Percentiles rank a stretch among this genome's conserved stretches.
These are phyloP conservation scores for Tetrapedia diversipes DNA, from an alignment of 2,888 invertebrate species.

Conservation along the genomic window DNA sequence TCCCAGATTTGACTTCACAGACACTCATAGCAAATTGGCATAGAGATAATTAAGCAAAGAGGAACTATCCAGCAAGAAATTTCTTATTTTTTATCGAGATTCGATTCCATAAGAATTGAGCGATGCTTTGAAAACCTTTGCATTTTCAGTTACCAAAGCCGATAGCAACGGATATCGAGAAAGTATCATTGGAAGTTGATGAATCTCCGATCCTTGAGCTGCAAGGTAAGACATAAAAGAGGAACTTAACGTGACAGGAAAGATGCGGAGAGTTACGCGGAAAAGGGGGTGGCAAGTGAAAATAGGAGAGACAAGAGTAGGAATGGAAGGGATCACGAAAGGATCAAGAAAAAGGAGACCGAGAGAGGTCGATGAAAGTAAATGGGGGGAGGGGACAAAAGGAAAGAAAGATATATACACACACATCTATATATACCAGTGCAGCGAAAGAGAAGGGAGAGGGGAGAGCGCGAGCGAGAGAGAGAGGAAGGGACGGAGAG, in stretches of 20 bases:
- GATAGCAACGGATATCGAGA: not conserved
- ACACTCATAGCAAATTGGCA: slow-evolving; percentile 8
- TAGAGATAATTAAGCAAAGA: no score
- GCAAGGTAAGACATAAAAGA: slow-evolving; percentile 21
- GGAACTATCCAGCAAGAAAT: no score
- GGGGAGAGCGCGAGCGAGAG: not conserved
- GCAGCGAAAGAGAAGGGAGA: not conserved
- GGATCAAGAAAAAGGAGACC: slow-evolving; percentile 52
- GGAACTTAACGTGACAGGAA: slow-evolving; percentile 45
- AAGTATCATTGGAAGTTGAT: slow-evolving; percentile 63
- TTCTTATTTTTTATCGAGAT: not conserved
- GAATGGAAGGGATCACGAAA: slow-evolving; percentile 62
- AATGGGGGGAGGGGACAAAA: slow-evolving; percentile 13
- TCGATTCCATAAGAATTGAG: not conserved
- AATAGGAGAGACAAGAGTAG: slow-evolving; percentile 58
- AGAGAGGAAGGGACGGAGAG: not conserved
- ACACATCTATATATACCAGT: not conserved
- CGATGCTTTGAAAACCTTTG: not conserved
- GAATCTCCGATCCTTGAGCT: slow-evolving; percentile 58
- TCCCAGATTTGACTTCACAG: slow-evolving; percentile 37
- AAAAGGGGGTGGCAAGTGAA: slow-evolving; percentile 43
- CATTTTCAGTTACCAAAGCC: not conserved
- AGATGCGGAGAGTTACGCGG: slow-evolving; percentile 13
- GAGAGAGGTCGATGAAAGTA: slow-evolving; percentile 43
- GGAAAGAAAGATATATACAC: not conserved